A percentile compares a stretch with the other conserved stretches of the same genome.
phyloP scores from a whole-genome alignment of 2,797 vertebrate genomes.

The Odontamblyopus rebecca region DNA sequence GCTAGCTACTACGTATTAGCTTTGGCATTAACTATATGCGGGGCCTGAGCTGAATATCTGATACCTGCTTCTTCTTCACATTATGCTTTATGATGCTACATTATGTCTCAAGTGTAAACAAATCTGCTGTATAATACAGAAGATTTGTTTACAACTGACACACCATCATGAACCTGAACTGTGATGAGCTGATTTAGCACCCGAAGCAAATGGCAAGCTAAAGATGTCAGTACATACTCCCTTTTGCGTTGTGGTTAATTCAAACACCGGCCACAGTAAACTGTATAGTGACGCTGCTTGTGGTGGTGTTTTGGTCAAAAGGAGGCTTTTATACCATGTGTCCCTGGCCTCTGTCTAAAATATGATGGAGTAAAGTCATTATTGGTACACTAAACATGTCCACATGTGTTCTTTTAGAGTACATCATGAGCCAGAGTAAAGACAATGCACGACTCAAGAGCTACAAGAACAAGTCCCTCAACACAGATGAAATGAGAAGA shows the following conservation, averaged over 20 bases:
- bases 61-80: neutral
- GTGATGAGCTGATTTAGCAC: neutral
- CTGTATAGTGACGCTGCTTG: neutral
- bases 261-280: neutral
- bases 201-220: slow-evolving; percentile 50
- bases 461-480: slow-evolving; percentile 99
- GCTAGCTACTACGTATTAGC: slow-evolving; percentile 32
- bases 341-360: neutral
- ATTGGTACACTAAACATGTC: neutral
- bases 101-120: neutral
- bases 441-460: slow-evolving; percentile 97
- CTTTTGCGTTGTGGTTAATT: neutral
- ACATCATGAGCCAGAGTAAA: slow-evolving; percentile 93
- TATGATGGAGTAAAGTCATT: neutral
- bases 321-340: neutral
- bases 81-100: neutral
- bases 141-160: neutral
- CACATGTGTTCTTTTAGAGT: slow-evolving; percentile 66
- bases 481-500: slow-evolving; percentile 96
- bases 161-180: neutral
- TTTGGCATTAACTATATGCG: slow-evolving; percentile 41
- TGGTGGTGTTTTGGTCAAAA: neutral
- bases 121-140: neutral
- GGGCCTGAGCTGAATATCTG: neutral
- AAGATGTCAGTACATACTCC: slow-evolving; percentile 44